Evolutionary conservation across 2,113 vertebrate genomes (phyloP).

Genomic region (Chaetura pelagica): DNA sequence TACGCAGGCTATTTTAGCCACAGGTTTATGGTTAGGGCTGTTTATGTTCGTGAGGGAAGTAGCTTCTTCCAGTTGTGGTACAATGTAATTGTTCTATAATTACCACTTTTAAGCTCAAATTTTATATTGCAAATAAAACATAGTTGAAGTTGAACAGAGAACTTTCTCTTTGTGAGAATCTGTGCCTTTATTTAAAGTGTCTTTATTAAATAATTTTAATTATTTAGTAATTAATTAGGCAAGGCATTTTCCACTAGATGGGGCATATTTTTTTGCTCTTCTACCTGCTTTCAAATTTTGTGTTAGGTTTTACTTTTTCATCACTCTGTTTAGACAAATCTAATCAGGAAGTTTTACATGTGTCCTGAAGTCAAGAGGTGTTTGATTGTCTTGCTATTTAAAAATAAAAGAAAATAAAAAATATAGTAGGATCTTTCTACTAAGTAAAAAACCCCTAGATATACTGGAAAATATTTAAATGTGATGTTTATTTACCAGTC

Average conservation of each 20-base stretch:
- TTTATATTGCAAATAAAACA: background rate
- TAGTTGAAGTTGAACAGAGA: background rate
- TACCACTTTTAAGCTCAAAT: background rate
- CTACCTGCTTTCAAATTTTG: background rate
- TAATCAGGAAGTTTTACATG: background rate
- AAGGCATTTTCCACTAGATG: background rate
- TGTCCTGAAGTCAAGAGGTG: background rate
- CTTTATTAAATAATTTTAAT: background rate
- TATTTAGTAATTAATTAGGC: background rate
- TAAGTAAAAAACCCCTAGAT: background rate
- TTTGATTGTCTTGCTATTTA: background rate
- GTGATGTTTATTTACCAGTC: background rate
- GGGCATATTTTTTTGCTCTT: background rate
- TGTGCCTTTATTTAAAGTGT: background rate
- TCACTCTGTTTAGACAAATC: background rate
- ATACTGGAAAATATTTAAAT: background rate
- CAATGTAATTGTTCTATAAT: background rate
- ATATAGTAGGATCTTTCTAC: background rate
- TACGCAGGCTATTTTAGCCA: conserved; percentile 1
- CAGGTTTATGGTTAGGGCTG: conserved; percentile 23
- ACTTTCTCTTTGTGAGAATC: background rate
- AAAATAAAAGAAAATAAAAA: background rate
- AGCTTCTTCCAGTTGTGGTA: conserved; percentile 9
- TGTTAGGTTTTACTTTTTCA: background rate
- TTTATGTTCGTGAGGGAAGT: conserved; percentile 23